Base-by-base conservation (phyloP, 2,797 vertebrate species). In the Alectoris magna region DNA sequence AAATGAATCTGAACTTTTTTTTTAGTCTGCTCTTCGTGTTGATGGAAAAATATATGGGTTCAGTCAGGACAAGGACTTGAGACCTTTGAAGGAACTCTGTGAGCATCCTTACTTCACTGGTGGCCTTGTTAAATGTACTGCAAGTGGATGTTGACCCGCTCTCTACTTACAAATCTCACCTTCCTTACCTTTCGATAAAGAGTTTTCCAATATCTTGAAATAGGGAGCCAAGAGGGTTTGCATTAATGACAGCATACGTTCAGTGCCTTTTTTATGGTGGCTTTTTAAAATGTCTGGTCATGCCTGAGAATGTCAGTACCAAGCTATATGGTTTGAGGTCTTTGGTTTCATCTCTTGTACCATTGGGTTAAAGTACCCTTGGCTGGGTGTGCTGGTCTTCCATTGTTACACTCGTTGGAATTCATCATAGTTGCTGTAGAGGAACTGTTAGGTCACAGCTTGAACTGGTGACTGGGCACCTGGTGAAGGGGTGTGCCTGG, bases 301-400 rank as follows among this genome's bases (percentile, higher is more conserved):
- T 13, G 4, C 36, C 10, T 67, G 70, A 44, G 73, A 72, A 48
- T 59, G 34, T 34, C 39, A 55, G 38, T 85, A 46, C 66, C 66
- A 72, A 93, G 46, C n/a, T 62, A 16, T 55, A 19, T 75, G 66
- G 46, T 77, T 74, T 55, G 75, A 87, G 38, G 48, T 87, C 48
- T 82, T 82, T 14, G 62, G 53, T 83, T 90, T 95, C 43, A 81
- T 88, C 70, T 78, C 10, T 70, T 71, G 36, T 83, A 58, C 86
- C 18, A 6, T 19, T 64, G 59, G 70, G 48, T 79, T 94, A 73
- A 79, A 24, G 44, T 43, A 49, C 23, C 73, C 74, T 31, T 78
- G 59, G 27, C 48, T 64, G 31, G 67, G n/a, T 58, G 56, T 81
- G 27, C 73, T 73, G 59, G 59, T 63, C 84, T 78, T 72, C 69